Base-by-base conservation (phyloP, 2,797 vertebrate genomes). In the Podarcis siculus region DNA sequence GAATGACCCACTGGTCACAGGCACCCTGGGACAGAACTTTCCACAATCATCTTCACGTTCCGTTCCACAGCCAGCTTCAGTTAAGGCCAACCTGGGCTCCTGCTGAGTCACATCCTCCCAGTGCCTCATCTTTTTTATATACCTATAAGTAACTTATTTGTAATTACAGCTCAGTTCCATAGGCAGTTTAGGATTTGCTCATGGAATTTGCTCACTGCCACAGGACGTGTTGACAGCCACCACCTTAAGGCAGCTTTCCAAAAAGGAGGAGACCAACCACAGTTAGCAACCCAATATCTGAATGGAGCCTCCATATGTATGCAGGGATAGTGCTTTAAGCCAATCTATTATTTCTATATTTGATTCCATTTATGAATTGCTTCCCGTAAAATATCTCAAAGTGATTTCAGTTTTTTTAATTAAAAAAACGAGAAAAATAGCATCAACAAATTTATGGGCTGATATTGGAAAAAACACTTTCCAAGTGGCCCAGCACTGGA, bases 1-100 rank as follows among this genome's bases (percentile, higher is more conserved):
- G 86, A 86, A 67, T 92, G 91, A 92, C 90, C 90, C 90, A 86
- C 89, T 90, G 79, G 66, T 82, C 89, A 69, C 72, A 55, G 83
- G 91, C 89, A 89, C 92, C 85, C 1, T 37, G 78, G 76, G 69
- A 66, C 32, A 89, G n/a, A 80, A 64, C 83, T 91, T 86, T 90
- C 81, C 71, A 72, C 88, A 89, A 25, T 83, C 58, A 30, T 37
- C 90, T 23, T 21, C 25, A 8, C 5, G 1, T 58, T 58, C 71
- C 25, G 9, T 23, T 42, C 27, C 17, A 25, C 15, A 67, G 64
- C 80, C 6, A 9, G 30, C 27, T 84, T 49, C 75, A 2, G n/a
- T n/a, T 35, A 30, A 82, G 23, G 3, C 25, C 32, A 35, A 10
- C 35, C 3, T 30, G 58, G 10, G 35, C 64, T 83, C 86, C n/a